Evolutionary conservation across 1,140 invertebrate genomes (phyloP).

Genomic region (Drosophila fuyamai): DNA sequence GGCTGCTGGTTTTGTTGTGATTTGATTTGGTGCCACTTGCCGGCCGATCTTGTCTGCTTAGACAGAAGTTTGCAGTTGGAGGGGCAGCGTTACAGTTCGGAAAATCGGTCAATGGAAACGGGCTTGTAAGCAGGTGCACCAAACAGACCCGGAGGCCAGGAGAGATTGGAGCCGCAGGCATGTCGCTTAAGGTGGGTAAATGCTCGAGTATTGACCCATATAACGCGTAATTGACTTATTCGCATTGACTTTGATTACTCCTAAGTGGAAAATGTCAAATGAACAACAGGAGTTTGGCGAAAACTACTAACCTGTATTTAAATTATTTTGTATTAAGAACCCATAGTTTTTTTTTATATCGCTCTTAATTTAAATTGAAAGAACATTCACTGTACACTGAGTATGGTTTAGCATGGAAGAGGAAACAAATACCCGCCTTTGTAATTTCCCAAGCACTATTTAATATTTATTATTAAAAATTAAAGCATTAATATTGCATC

Average conservation of each 20-base stretch:
- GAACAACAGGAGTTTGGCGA: not conserved
- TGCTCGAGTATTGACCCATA: constrained; percentile 59
- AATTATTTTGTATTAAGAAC: no score
- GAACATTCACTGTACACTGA: no score
- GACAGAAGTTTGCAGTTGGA: constrained; percentile 35
- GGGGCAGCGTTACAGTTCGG: constrained; percentile 65
- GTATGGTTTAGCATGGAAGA: no score
- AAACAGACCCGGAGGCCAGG: constrained; percentile 10
- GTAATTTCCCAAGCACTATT: no score
- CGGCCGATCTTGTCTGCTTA: constrained; percentile 33
- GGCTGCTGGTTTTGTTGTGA: constrained; percentile 41
- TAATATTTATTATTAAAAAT: no score
- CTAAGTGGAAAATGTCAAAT: constrained; percentile 8
- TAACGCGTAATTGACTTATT: constrained; percentile 19
- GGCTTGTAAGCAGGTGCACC: constrained; percentile 75
- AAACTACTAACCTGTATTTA: no score
- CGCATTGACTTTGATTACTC: constrained; percentile 12
- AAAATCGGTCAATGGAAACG: constrained; percentile 82
- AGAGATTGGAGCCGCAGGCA: constrained; percentile 39
- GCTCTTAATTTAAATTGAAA: no score
- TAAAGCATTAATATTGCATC: not conserved
- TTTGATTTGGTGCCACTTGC: constrained; percentile 56
- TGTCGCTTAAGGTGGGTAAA: constrained; percentile 77
- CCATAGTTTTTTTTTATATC: no score
- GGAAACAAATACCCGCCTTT: no score